Base-by-base conservation (phyloP, 2,113 vertebrate genomes). In the Aspiorhynchus laticeps region DNA sequence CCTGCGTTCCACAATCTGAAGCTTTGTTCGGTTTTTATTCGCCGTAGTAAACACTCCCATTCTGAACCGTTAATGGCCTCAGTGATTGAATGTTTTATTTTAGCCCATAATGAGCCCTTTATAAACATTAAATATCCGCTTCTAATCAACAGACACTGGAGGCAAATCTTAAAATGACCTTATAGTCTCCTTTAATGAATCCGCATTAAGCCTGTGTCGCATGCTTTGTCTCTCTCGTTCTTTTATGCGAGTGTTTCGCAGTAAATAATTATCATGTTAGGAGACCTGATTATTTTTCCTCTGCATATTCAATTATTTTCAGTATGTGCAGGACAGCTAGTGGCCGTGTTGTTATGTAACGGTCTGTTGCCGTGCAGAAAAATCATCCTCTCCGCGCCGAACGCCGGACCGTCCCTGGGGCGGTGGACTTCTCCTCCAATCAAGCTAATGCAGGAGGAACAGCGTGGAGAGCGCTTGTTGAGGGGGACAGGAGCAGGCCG, bases 111-210 rank as follows among this genome's bases (percentile, higher is more conserved):
- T 96, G 94, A 96, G 94, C 93, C 93, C 94, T 96, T 97, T 96
- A 96, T 95, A 95, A 96, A 94, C 94, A 94, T 96, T 96, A 96
- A 74, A 96, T 96, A 95, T 93, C 95, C 95, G 95, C 94, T 96
- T 96, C 96, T 98, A 97, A 97, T 98, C 97, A 96, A 96, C 97
- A 95, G 94, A 96, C 95, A 95, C 95, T 94, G 95, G 93, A 95
- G 95, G 92, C 95, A 95, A 91, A 95, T 96, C 97, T 96, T 94
- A 96, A 94, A 96, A 96, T 94, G 96, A 96, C 95, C 95, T 96
- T 96, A 95, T 94, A 93, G 94, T 95, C 93, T 95, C 97, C 96
- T 95, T 95, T 93, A 98, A 97, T 96, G 96, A 97, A 96, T 96
- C 94, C 94, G 95, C 96, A 95, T 96, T 97, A 96, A 97, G 95